Percentiles rank a stretch among this genome's conserved stretches.
phyloP scores from a whole-genome alignment of 2,888 invertebrate species.

The Macrophya alboannulata region DNA sequence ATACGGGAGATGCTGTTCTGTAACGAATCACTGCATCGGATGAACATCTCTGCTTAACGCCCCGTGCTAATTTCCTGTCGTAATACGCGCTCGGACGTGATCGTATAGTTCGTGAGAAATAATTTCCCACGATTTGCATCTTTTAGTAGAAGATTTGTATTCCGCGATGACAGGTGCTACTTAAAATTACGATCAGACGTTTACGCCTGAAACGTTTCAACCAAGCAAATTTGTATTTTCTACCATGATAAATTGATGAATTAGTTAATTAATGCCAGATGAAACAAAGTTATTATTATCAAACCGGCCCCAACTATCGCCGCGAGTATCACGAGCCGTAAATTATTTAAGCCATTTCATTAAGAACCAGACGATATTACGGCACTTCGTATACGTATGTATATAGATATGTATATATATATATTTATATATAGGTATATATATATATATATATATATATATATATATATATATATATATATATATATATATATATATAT shows the following conservation, averaged over 20 bases:
- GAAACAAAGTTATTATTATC: slow-evolving; percentile 10
- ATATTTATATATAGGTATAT: neutral
- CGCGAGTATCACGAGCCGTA: slow-evolving; percentile 14
- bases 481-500: no score
- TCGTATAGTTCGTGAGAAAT: slow-evolving; percentile 43
- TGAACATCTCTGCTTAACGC: slow-evolving; percentile 39
- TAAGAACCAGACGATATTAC: slow-evolving; percentile 15
- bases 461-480: neutral
- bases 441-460: neutral
- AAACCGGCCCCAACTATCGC: slow-evolving; percentile 15
- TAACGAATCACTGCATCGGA: slow-evolving; percentile 43
- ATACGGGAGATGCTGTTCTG: neutral
- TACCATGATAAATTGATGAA: slow-evolving; percentile 23
- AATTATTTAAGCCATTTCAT: slow-evolving; percentile 37
- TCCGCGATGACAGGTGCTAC: slow-evolving; percentile 35
- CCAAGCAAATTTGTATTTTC: neutral
- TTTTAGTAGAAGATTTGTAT: slow-evolving; percentile 24
- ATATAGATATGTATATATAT: neutral
- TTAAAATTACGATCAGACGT: slow-evolving; percentile 7
- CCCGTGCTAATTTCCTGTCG: slow-evolving; percentile 34
- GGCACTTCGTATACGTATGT: neutral
- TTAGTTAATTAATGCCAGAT: slow-evolving; percentile 30
- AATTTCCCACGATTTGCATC: slow-evolving; percentile 50
- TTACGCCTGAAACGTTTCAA: neutral
- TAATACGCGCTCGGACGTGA: slow-evolving; percentile 10